Percentiles rank a stretch among this genome's conserved stretches.
Evolutionary conservation across 2,888 invertebrate species (phyloP).

Genomic region (Folsomia candida): DNA sequence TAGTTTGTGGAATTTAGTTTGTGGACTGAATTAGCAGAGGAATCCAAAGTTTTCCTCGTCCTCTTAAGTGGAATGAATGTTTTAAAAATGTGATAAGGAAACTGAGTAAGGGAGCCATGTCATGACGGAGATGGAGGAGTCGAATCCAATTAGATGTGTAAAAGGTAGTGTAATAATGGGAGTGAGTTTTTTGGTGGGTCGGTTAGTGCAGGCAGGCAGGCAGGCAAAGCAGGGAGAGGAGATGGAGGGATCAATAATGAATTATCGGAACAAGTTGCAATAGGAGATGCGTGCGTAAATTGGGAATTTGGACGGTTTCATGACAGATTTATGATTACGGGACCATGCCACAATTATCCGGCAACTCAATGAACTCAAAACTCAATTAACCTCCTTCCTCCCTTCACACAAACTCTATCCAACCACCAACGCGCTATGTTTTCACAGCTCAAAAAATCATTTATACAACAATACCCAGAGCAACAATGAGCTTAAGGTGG

Average conservation of each 20-base stretch:
- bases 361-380: neutral
- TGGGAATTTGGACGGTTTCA: neutral
- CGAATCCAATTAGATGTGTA: neutral
- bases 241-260: neutral
- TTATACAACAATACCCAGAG: neutral
- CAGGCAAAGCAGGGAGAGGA: neutral
- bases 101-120: neutral
- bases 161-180: neutral
- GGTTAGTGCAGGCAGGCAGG: neutral
- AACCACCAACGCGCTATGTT: no score
- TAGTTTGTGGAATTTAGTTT: no score
- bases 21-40: no score
- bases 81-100: neutral
- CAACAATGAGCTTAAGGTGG: neutral
- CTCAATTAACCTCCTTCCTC: slow-evolving; percentile 3
- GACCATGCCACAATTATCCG: slow-evolving; percentile 5
- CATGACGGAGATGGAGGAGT: neutral
- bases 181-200: neutral
- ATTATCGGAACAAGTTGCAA: neutral
- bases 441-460: neutral
- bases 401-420: neutral
- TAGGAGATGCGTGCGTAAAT: neutral
- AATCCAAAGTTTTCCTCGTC: no score
- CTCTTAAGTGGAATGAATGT: no score
- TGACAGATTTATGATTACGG: slow-evolving; percentile 4